phyloP scores from a whole-genome alignment of 2,113 vertebrate species.

The Oreochromis tanganicae region DNA sequence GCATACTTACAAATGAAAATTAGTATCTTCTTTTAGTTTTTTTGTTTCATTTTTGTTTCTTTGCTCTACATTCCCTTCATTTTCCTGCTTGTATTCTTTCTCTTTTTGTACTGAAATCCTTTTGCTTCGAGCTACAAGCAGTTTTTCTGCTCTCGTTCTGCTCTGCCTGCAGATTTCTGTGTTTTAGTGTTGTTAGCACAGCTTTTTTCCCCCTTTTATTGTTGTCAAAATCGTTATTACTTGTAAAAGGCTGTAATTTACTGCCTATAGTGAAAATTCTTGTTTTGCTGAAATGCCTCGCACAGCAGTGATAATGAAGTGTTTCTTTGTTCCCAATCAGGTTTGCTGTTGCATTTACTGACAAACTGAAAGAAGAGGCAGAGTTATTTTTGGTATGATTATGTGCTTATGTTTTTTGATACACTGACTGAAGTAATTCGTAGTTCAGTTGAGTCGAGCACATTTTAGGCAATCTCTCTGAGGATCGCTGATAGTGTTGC shows the following conservation, averaged over 20 bases:
- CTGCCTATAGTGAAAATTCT: neutral
- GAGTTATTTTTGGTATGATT: conserved; percentile 79
- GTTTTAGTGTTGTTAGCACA: neutral
- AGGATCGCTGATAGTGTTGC: neutral
- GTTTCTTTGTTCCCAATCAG: conserved; percentile 60
- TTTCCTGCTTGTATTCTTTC: conserved; percentile 5
- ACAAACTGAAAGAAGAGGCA: conserved; percentile 80
- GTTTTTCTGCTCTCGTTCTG: neutral
- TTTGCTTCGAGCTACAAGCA: neutral
- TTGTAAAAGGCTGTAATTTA: neutral
- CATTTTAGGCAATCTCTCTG: neutral
- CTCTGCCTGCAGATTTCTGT: neutral
- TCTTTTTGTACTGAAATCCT: conserved; percentile 13
- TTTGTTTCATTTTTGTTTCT: neutral
- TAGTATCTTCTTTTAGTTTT: conserved; percentile 19
- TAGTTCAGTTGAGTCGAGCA: neutral
- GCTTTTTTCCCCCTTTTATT: neutral
- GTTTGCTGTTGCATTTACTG: conserved; percentile 89
- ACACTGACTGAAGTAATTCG: neutral
- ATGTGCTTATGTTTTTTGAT: neutral
- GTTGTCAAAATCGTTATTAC: conserved; percentile 2
- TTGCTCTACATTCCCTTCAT: conserved; percentile 32
- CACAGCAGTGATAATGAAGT: neutral
- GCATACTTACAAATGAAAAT: conserved; percentile 16
- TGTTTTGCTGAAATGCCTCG: neutral